Conservation (phyloP, 2,113 vertebrate species). For the Grammomys dolichurus region DNA sequence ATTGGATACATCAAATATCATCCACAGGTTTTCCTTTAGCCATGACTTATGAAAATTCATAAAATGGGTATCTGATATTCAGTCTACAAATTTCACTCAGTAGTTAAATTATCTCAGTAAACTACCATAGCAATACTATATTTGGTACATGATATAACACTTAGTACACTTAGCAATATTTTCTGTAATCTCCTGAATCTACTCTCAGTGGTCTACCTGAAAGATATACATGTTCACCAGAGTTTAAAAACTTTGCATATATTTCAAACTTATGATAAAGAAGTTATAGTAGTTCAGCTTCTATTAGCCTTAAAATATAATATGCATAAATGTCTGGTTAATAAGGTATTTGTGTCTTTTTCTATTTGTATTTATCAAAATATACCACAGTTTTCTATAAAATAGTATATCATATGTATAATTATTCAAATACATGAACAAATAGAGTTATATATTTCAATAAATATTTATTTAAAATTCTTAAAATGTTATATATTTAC, state of each 20-base stretch:
- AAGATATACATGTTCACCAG: not conserved
- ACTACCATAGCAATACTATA: not conserved
- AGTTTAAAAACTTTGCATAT: not conserved
- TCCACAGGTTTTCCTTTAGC: not conserved
- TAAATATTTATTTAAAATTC: not conserved
- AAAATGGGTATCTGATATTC: not conserved
- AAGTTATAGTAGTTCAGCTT: not conserved
- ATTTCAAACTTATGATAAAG: not conserved
- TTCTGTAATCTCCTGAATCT: not conserved
- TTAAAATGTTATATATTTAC: not conserved
- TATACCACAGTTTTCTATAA: not conserved
- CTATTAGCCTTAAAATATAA: not conserved
- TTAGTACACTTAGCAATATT: not conserved
- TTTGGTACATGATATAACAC: not conserved
- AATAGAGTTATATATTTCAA: not conserved
- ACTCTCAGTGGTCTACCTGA: not conserved
- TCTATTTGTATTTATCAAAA: not conserved
- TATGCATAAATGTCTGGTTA: not conserved
- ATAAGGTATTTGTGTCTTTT: not conserved
- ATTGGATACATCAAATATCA: not conserved
- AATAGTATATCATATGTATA: not conserved
- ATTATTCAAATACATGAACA: not conserved
- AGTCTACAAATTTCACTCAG: not conserved
- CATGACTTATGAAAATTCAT: not conserved
- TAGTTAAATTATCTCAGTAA: not conserved